These are phyloP conservation scores for Neotragus pygmaeus DNA, from an alignment of 2,113 vertebrate genomes.

Conservation along the genomic window DNA sequence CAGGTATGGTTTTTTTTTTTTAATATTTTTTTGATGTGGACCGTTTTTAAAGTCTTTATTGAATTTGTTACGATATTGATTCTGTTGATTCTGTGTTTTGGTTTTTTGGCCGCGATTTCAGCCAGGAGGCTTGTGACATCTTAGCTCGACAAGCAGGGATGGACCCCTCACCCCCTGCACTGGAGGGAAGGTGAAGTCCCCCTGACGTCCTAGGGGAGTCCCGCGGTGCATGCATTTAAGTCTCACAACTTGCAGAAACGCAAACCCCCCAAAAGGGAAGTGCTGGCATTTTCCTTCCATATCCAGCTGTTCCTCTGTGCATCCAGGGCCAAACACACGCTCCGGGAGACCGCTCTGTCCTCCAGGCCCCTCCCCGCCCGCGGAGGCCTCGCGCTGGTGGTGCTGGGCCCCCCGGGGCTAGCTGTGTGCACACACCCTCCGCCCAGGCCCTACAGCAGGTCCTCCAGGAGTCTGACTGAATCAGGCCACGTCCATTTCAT, in stretches of 20 bases:
- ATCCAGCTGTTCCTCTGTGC: background rate
- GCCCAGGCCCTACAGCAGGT: background rate
- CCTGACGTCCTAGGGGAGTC: background rate
- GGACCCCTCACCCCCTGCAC: background rate
- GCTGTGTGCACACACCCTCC: background rate
- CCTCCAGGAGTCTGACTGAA: background rate
- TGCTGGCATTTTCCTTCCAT: background rate
- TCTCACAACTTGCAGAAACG: background rate
- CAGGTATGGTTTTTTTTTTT: background rate
- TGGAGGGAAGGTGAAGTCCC: background rate
- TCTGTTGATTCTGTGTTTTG: background rate
- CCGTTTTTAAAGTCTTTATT: background rate
- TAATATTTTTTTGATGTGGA: background rate
- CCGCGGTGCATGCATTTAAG: fast-evolving
- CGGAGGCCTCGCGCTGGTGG: background rate
- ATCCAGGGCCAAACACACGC: fast-evolving
- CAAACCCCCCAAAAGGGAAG: background rate
- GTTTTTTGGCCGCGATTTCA: background rate
- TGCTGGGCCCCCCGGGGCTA: fast-evolving
- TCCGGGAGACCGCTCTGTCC: background rate
- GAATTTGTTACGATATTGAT: background rate
- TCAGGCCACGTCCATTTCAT: background rate
- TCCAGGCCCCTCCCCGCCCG: background rate
- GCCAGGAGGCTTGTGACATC: background rate
- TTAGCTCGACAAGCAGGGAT: background rate